Evolutionary conservation across 2,888 invertebrate genomes (phyloP).

Genomic region (Mamestra brassicae): DNA sequence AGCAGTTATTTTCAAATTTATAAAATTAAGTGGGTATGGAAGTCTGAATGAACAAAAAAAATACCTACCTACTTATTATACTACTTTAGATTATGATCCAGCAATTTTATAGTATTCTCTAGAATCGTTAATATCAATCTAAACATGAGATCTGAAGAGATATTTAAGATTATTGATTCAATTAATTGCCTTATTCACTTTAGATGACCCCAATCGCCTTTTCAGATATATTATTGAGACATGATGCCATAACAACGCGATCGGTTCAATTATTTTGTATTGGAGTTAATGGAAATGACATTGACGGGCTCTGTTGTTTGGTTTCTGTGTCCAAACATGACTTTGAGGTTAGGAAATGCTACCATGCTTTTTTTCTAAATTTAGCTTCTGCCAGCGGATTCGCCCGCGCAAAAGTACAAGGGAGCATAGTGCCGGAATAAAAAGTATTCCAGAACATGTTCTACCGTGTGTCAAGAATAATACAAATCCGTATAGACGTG

Average conservation of each 20-base stretch:
- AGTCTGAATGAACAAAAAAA: background rate
- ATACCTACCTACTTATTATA: background rate
- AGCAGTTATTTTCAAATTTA: too few species aligned
- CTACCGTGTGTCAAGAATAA: too few species aligned
- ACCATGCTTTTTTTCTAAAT: background rate
- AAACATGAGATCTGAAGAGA: background rate
- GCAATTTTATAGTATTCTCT: background rate
- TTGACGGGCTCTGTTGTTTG: constrained; percentile 14
- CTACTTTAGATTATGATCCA: background rate
- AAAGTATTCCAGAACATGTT: background rate
- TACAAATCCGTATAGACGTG: too few species aligned
- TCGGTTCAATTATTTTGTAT: constrained; percentile 37
- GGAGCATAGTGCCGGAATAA: too few species aligned
- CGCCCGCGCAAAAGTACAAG: too few species aligned
- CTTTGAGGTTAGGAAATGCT: background rate
- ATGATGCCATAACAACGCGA: constrained; percentile 24
- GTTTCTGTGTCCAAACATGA: background rate
- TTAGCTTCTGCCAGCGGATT: too few species aligned
- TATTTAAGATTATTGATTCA: constrained; percentile 4
- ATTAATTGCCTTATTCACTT: constrained; percentile 38
- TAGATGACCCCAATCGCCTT: constrained; percentile 37
- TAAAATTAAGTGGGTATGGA: too few species aligned
- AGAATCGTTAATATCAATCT: background rate
- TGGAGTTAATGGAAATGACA: constrained; percentile 45
- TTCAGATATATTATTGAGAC: constrained; percentile 30